Base-by-base conservation (phyloP, 2,113 vertebrate species). In the Peucedramus taeniatus region DNA sequence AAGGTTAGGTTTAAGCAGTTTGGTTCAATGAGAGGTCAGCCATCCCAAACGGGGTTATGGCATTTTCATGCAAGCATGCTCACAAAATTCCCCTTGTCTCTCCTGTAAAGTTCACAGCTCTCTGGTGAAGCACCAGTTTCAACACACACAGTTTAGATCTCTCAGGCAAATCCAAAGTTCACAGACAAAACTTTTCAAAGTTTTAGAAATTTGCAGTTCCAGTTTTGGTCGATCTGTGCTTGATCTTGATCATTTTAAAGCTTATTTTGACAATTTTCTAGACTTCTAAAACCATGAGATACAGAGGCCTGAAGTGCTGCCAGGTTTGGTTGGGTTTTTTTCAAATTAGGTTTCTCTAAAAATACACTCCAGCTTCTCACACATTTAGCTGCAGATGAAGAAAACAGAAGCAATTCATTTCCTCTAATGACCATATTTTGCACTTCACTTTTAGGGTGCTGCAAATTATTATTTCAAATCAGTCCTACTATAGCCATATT, bases 1-100 rank as follows among this genome's bases (percentile, higher is more conserved):
- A 74, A 70, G 47, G 18, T 42, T 23, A 85, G 17, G 69, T 82
- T 68, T 30, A 78, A 87, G 56, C 33, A 35, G 56, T 61, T 93
- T 76, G 35, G 65, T 91, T 95, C 90, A 89, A 45, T 45, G 37
- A 51, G 33, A 86, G 68, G 83, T 93, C 89, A 92, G 16, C 39
- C n/a, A n/a, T 49, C 51, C 37, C 60, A 78, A 47, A 66, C 0
- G 6, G 33, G 51, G 56, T 44, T 81, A 64, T 12, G 44, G 44
- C 15, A 7, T 78, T 89, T 81, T 35, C 89, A 63, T 0, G 1
- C 37, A 89, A 77, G 45, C 27, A 16, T 3, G 26, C 39, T 72
- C 33, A 76, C 45, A 69, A 53, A 82, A 57, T 79, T 80, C 45
- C 39, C 81, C 39, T 71, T 0, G 0, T 37, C 35, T 59, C 23